Percentiles rank a stretch among this genome's conserved stretches.
Evolutionary conservation across 2,113 vertebrate genomes (phyloP).

Genomic region (Garra rufa): DNA sequence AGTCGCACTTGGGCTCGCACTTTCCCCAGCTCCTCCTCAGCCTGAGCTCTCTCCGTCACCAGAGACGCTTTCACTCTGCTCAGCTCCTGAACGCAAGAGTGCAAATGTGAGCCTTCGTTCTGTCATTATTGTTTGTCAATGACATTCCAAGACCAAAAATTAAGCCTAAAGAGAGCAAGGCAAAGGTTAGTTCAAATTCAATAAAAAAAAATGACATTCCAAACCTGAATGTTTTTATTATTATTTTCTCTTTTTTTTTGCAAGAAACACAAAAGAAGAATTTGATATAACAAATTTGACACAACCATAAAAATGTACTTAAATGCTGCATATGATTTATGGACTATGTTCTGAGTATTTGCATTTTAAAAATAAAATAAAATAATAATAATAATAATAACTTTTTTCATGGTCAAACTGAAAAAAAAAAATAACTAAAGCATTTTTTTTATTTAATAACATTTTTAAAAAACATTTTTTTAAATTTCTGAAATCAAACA

Average conservation of each 20-base stretch:
- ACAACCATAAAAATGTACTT: background rate
- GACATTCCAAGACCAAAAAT: background rate
- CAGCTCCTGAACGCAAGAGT: conserved; percentile 79
- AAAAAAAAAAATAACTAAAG: too few species aligned
- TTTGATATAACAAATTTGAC: background rate
- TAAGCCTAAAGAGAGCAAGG: background rate
- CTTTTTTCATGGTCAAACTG: too few species aligned
- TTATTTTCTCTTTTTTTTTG: background rate
- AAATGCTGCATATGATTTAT: background rate
- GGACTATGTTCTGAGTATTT: background rate
- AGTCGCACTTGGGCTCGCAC: conserved; percentile 78
- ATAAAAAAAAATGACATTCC: background rate
- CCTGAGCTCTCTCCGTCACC: conserved; percentile 79
- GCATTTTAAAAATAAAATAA: background rate
- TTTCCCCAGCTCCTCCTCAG: conserved; percentile 86
- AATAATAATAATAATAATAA: too few species aligned
- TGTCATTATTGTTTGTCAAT: background rate
- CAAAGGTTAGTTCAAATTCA: too few species aligned
- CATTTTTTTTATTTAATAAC: too few species aligned
- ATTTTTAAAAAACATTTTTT: too few species aligned
- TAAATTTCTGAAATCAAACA: too few species aligned
- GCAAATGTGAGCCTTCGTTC: background rate
- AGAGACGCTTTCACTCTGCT: conserved; percentile 79
- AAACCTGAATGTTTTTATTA: background rate
- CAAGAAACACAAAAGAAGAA: background rate